Percentiles rank a stretch among this genome's conserved stretches.
These are phyloP conservation scores for Opisthograptis luteolata DNA, from an alignment of 2,888 invertebrate genomes.

Conservation along the genomic window DNA sequence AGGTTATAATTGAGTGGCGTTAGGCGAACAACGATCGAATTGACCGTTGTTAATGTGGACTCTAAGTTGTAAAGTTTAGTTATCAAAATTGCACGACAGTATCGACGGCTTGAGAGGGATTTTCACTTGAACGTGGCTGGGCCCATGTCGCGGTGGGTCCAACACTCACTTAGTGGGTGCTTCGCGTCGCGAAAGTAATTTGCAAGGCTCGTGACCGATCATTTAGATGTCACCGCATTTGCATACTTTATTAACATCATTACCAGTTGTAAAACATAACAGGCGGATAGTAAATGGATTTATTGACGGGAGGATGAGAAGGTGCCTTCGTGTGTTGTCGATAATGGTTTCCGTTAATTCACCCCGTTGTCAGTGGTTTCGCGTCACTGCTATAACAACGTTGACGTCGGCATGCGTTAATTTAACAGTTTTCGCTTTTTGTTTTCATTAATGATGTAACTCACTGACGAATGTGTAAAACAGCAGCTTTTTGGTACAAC, in stretches of 20 bases:
- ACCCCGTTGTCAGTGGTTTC: slow-evolving; percentile 51
- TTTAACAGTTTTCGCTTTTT: slow-evolving; percentile 54
- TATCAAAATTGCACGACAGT: slow-evolving; percentile 37
- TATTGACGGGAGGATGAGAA: slow-evolving; percentile 57
- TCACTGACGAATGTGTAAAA: slow-evolving; percentile 33
- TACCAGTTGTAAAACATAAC: slow-evolving; percentile 51
- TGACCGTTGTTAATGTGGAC: slow-evolving; percentile 50
- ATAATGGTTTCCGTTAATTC: slow-evolving; percentile 67
- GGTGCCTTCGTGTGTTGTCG: slow-evolving; percentile 44
- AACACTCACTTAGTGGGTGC: slow-evolving; percentile 70
- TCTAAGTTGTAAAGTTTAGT: slow-evolving; percentile 42
- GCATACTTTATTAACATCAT: slow-evolving; percentile 70
- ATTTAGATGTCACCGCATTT: slow-evolving; percentile 65
- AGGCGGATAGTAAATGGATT: slow-evolving; percentile 57
- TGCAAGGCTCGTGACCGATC: slow-evolving; percentile 63
- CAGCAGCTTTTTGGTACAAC: slow-evolving; percentile 33
- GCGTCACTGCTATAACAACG: slow-evolving; percentile 47
- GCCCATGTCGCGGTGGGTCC: slow-evolving; percentile 58
- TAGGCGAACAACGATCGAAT: slow-evolving; percentile 67
- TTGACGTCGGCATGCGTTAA: slow-evolving; percentile 44
- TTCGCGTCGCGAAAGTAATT: slow-evolving; percentile 69
- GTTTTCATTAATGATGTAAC: slow-evolving; percentile 47
- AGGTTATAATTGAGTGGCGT: slow-evolving; percentile 75
- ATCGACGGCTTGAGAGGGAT: slow-evolving; percentile 39
- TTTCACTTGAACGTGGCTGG: slow-evolving; percentile 48